These are phyloP conservation scores for Crenuchus spilurus DNA, from an alignment of 2,797 vertebrate genomes.

Conservation along the genomic window DNA sequence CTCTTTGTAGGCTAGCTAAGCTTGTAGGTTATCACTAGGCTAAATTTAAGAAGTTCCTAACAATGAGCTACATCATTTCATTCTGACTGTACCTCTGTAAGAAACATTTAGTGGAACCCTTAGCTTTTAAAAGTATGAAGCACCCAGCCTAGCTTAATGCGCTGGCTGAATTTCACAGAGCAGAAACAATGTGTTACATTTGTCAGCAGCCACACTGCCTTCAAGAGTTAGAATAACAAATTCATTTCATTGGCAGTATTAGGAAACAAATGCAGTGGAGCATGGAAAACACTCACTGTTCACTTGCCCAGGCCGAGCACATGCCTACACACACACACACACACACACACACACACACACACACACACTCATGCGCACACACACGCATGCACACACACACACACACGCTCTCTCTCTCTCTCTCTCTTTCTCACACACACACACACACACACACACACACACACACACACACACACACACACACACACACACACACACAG, in stretches of 20 bases:
- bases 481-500: conserved; percentile 36
- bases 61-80: background rate
- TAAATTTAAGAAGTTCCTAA: background rate
- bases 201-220: conserved; percentile 17
- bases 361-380: background rate
- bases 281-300: conserved; percentile 31
- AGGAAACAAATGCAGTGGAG: conserved; percentile 24
- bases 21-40: background rate
- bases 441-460: conserved; percentile 26
- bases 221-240: conserved; percentile 30
- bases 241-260: conserved; percentile 36
- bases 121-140: background rate
- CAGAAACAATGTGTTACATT: conserved; percentile 34
- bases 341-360: conserved; percentile 29
- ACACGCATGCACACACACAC: too few species aligned
- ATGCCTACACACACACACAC: conserved; percentile 33
- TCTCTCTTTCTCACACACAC: too few species aligned
- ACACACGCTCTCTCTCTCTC: too few species aligned
- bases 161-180: conserved; percentile 24
- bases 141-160: conserved; percentile 23
- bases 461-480: conserved; percentile 34
- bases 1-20: background rate
- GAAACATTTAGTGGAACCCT: background rate
- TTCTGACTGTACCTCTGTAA: background rate
- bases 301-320: background rate